A percentile compares a stretch with the other conserved stretches of the same genome.
Conservation (phyloP, 2,113 vertebrate species). For the Riparia riparia region DNA sequence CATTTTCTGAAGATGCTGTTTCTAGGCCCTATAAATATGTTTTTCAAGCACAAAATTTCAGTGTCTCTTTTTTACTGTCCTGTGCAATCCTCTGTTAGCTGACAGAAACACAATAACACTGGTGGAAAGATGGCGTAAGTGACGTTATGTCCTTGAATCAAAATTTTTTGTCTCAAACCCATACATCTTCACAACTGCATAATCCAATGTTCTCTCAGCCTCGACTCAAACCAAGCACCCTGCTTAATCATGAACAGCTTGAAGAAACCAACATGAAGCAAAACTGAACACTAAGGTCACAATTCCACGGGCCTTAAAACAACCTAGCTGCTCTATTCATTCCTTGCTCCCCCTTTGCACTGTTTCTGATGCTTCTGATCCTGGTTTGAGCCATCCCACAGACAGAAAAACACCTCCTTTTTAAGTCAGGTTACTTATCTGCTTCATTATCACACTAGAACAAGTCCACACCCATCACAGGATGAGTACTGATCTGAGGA, state of each 20-base stretch:
- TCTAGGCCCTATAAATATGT: not conserved
- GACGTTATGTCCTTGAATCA: not conserved
- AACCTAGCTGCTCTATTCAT: not conserved
- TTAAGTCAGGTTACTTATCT: not conserved
- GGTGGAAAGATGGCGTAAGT: not conserved
- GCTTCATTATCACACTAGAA: not conserved
- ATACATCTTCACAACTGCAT: not conserved
- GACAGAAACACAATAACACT: not conserved
- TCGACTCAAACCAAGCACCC: not conserved
- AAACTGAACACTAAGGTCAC: not conserved
- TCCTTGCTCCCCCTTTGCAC: not conserved
- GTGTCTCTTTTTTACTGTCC: not conserved
- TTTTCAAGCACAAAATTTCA: not conserved
- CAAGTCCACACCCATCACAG: not conserved
- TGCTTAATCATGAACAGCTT: not conserved
- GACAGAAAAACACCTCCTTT: not conserved
- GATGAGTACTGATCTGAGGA: not conserved
- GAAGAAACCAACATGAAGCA: not conserved
- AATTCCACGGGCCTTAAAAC: not conserved
- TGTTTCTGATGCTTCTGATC: not conserved
- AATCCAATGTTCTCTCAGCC: not conserved
- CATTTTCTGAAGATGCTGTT: not conserved
- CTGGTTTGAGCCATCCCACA: not conserved
- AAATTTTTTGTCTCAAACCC: not conserved
- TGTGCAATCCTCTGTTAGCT: not conserved